phyloP scores from a whole-genome alignment of 2,888 invertebrate species.

The Oscheius myriophilus region DNA sequence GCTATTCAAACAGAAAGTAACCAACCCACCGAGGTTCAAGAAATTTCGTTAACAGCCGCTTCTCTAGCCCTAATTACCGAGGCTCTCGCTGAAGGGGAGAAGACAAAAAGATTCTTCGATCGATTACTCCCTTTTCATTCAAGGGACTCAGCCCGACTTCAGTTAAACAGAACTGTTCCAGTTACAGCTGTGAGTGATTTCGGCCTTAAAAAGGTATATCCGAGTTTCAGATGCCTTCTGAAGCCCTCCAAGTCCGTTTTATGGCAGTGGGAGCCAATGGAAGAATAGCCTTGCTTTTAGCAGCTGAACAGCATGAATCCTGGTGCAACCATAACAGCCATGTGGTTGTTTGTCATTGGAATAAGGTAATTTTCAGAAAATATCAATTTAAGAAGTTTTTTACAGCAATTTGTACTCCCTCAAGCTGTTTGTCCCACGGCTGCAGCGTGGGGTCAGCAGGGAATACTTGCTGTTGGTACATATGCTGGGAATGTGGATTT shows the following conservation, averaged over 20 bases:
- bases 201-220: background rate
- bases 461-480: slow-evolving; percentile 3
- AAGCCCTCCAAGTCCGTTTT: slow-evolving; percentile 4
- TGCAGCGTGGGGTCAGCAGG: slow-evolving; percentile 20
- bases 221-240: slow-evolving; percentile 14
- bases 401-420: slow-evolving; percentile 21
- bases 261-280: slow-evolving; percentile 16
- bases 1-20: slow-evolving; percentile 9
- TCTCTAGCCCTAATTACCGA: background rate
- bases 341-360: slow-evolving; percentile 26
- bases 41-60: background rate
- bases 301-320: slow-evolving; percentile 7
- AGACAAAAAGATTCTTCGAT: slow-evolving; percentile 12
- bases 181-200: slow-evolving; percentile 15
- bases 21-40: background rate
- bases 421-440: slow-evolving; percentile 26
- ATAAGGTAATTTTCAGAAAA: slow-evolving; percentile 1
- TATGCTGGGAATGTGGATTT: slow-evolving; percentile 18
- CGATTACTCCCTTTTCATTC: slow-evolving; percentile 11
- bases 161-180: slow-evolving; percentile 14
- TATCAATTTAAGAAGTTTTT: background rate
- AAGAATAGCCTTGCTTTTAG: slow-evolving; percentile 13
- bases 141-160: slow-evolving; percentile 14
- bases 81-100: slow-evolving; percentile 7
- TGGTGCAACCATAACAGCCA: slow-evolving; percentile 24